phyloP scores from a whole-genome alignment of 2,797 vertebrate species.

The Sebastes miniatus region DNA sequence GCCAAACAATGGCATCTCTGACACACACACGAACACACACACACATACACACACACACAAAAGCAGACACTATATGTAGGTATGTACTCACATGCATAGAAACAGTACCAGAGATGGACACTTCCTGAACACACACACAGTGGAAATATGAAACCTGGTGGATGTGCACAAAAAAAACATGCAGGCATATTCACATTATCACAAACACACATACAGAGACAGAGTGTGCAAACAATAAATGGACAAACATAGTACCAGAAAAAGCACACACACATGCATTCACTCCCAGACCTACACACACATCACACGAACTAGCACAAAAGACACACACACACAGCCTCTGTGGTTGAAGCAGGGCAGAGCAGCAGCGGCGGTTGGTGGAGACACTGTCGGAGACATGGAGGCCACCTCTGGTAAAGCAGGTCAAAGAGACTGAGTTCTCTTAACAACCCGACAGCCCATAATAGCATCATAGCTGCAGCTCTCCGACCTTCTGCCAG shows the following conservation, averaged over 20 bases:
- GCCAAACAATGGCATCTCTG: conserved; percentile 83
- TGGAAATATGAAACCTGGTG: neutral
- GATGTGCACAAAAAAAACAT: neutral
- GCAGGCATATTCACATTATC: neutral
- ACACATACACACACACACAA: conserved; percentile 41
- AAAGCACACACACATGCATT: neutral
- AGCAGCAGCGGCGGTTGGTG: conserved; percentile 10
- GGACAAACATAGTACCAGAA: neutral
- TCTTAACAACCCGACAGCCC: conserved; percentile 49
- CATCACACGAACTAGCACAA: neutral
- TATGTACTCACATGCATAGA: conserved; percentile 14
- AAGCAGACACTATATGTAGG: conserved; percentile 11
- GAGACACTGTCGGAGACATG: conserved; percentile 23
- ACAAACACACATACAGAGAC: neutral
- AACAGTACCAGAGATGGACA: conserved; percentile 7
- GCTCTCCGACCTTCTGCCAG: conserved; percentile 5
- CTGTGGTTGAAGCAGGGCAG: conserved; percentile 28
- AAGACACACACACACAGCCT: neutral
- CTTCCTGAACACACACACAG: neutral
- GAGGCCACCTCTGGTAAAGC: conserved; percentile 67
- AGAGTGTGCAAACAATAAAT: neutral
- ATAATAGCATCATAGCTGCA: conserved; percentile 45
- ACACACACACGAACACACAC: conserved; percentile 54
- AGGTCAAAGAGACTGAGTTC: conserved; percentile 61
- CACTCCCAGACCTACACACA: neutral